phyloP scores from a whole-genome alignment of 2,113 vertebrate genomes.

The Seriola aureovittata region DNA sequence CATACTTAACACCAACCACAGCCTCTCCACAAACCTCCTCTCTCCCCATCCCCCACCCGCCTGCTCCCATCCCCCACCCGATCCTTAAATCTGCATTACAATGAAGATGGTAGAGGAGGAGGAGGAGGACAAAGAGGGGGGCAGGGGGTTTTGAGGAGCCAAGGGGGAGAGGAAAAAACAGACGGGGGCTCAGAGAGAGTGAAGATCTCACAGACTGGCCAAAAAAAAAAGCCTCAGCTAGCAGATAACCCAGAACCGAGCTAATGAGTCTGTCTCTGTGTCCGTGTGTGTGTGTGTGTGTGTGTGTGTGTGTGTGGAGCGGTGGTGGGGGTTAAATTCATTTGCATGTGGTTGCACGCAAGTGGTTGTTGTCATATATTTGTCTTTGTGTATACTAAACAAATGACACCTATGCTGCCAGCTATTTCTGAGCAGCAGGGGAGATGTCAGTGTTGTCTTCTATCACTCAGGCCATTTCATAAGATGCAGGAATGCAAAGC shows the following conservation, averaged over 20 bases:
- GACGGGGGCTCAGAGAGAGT: constrained; percentile 55
- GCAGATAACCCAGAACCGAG: constrained; percentile 50
- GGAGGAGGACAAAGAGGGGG: not conserved
- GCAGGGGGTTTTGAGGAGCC: constrained; percentile 24
- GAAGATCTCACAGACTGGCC: constrained; percentile 65
- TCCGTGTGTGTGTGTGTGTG: not conserved
- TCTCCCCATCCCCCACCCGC: constrained; percentile 36
- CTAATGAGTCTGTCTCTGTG: constrained; percentile 35
- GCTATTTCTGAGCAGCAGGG: constrained; percentile 33
- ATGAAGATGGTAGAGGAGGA: constrained; percentile 59
- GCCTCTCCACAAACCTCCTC: constrained; percentile 50
- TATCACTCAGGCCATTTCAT: constrained; percentile 12
- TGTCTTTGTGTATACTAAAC: constrained; percentile 62
- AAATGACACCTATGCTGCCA: constrained; percentile 32
- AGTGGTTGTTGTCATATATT: constrained; percentile 53
- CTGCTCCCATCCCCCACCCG: constrained; percentile 61
- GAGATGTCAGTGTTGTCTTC: not conserved
- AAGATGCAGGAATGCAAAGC: constrained; percentile 19
- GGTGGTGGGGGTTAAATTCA: constrained; percentile 27
- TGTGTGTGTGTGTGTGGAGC: constrained; percentile 13
- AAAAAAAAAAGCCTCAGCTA: constrained; percentile 17
- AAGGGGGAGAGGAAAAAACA: constrained; percentile 14
- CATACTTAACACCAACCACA: constrained; percentile 75
- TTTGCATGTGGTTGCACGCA: constrained; percentile 64
- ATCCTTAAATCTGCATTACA: constrained; percentile 79